Percentiles rank a stretch among this genome's conserved stretches.
Evolutionary conservation across 2,797 vertebrate genomes (phyloP).

Genomic region (Coracias cyanogaster): DNA sequence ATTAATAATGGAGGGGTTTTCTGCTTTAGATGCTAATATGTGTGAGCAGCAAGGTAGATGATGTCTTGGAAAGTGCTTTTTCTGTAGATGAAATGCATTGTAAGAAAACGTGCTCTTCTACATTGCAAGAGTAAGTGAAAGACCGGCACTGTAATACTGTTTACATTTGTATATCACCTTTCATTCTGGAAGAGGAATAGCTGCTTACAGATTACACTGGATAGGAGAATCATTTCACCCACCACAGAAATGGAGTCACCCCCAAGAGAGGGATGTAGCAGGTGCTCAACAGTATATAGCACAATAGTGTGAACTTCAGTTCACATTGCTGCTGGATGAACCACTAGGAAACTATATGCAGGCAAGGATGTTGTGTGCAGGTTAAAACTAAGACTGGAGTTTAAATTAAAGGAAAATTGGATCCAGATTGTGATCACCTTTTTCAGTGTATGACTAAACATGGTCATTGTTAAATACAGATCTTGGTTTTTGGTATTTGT

Average conservation of each 20-base stretch:
- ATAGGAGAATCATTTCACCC: neutral
- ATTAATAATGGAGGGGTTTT: slow-evolving; percentile 1
- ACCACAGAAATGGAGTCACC: neutral
- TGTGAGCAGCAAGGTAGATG: slow-evolving; percentile 2
- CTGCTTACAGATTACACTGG: neutral
- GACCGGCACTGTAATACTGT: neutral
- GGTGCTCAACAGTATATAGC: neutral
- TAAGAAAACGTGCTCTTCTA: neutral
- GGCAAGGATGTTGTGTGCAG: neutral
- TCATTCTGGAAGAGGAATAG: neutral
- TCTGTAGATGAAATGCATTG: neutral
- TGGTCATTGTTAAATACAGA: neutral
- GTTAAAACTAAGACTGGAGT: neutral
- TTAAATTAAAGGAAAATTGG: neutral
- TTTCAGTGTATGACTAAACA: neutral
- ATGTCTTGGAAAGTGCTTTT: neutral
- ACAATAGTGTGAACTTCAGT: neutral
- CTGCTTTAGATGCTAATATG: slow-evolving; percentile 14
- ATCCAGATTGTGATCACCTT: neutral
- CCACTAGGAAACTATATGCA: neutral
- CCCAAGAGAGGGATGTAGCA: neutral
- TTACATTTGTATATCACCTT: neutral
- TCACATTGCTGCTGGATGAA: neutral
- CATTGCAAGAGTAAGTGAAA: neutral
- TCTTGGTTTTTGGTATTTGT: neutral